Conservation (phyloP, 2,797 vertebrate genomes). For the Takifugu rubripes region DNA sequence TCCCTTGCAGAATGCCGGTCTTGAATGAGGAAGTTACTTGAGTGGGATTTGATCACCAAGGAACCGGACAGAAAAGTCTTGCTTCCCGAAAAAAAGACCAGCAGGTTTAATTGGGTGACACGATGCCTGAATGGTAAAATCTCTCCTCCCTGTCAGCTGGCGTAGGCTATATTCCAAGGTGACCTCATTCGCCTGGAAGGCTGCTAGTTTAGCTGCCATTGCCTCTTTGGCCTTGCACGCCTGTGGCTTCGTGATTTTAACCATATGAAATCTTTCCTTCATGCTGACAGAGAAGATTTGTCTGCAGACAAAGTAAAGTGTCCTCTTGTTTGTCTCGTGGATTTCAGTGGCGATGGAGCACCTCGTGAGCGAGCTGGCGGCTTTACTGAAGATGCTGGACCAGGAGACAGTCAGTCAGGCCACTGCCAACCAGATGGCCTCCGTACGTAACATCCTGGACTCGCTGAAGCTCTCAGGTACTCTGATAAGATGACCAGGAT, state of each 20-base stretch:
- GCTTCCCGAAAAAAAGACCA: not conserved
- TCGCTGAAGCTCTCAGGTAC: constrained; percentile 83
- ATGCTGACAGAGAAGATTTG: too few relatives aligned
- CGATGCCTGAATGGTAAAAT: constrained; percentile 31
- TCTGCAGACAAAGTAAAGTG: not conserved
- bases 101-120: constrained; percentile 5
- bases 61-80: not conserved
- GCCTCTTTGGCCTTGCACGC: not conserved
- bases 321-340: not conserved
- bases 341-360: constrained; percentile 83
- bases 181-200: constrained; percentile 24
- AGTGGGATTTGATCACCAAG: constrained; percentile 16
- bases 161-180: constrained; percentile 27
- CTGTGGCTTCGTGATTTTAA: constrained; percentile 13
- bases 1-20: constrained; percentile 40
- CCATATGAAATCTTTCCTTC: constrained; percentile 1
- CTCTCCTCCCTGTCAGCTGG: constrained; percentile 64
- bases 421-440: constrained; percentile 87
- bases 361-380: constrained; percentile 86
- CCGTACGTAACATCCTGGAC: constrained; percentile 86
- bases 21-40: constrained; percentile 23
- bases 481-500: not conserved
- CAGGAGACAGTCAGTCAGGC: constrained; percentile 89
- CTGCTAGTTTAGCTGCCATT: constrained; percentile 19
- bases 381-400: constrained; percentile 91